Evolutionary conservation across 2,797 vertebrate species (phyloP), one percentile per base, ranked within the genome.

Genomic region (Takifugu rubripes): DNA sequence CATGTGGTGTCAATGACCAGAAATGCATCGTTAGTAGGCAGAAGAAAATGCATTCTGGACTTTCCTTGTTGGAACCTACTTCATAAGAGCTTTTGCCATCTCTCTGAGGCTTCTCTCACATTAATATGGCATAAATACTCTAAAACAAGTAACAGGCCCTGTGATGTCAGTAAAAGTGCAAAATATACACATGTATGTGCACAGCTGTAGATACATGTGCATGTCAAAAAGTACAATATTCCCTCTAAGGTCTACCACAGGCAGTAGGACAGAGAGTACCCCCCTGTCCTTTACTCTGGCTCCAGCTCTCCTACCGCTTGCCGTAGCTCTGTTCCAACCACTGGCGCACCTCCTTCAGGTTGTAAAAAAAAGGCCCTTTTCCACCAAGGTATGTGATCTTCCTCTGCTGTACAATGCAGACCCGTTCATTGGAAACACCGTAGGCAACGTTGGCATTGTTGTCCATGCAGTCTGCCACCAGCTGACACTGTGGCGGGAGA

Each of bases 381-480:
- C 96, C 96, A 0, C 97, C 95, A 25, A 98, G 81, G 77, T 98
- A 99, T 61, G 93, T 93, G 0, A 99, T 94, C 88, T 96, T 97
- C 77, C 92, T 92, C 77, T 91, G 91, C 75, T 97, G 94, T 15
- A 99, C 95, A 44, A 99, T 97, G 77, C 95, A 98, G 50, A 99
- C 93, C 25, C 96, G 89, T 77, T 99, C 97, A 40, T 95, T 96
- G 56, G 96, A 92, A 66, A 98, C 97, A 2, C 97, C 96, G 0
- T 99, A 99, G 2, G 96, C 95, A 68, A 94, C 90, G 0, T 98
- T 99, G 70, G 96, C 92, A 14, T 98, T 96, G 74, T 99, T 97
- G 92, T 99, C 96, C 97, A 99, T 99, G 84, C 93, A 92, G 86
- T 99, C 97, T 25, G 95, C 94, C 79, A 94, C 97, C 54, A 99